A percentile compares a stretch with the other conserved stretches of the same genome.
phyloP scores from a whole-genome alignment of 2,888 invertebrate genomes.

The Strigamia maritima region DNA sequence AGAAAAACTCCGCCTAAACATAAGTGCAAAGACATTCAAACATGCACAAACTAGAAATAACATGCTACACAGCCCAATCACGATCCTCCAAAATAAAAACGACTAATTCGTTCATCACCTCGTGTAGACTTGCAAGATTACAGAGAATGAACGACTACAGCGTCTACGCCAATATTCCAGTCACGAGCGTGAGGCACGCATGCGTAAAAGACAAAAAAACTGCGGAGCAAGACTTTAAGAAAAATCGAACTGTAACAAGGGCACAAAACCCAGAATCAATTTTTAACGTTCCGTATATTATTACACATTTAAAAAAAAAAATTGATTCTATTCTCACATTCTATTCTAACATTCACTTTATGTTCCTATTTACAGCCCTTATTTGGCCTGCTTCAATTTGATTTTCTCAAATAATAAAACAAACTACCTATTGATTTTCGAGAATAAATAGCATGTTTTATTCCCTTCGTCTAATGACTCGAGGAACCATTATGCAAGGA shows the following conservation, averaged over 20 bases:
- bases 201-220: neutral
- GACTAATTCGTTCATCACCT: slow-evolving; percentile 22
- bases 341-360: neutral
- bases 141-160: slow-evolving; percentile 8
- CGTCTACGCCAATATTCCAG: neutral
- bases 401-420: slow-evolving; percentile 6
- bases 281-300: neutral
- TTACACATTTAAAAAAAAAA: neutral
- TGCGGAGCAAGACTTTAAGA: neutral
- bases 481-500: neutral
- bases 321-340: neutral
- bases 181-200: slow-evolving; percentile 17
- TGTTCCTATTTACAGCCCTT: neutral
- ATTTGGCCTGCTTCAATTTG: neutral
- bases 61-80: neutral
- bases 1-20: neutral
- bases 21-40: slow-evolving; percentile 10
- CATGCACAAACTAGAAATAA: slow-evolving; percentile 15
- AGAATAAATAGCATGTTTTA: slow-evolving; percentile 14
- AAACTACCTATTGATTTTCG: neutral
- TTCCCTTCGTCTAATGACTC: neutral
- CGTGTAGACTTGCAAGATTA: slow-evolving; percentile 19
- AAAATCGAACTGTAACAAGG: slow-evolving; percentile 2
- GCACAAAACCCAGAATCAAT: neutral
- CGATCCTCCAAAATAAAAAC: slow-evolving; percentile 8